Evolutionary conservation across 2,113 vertebrate genomes (phyloP).

Genomic region (Antechinus stuartii): DNA sequence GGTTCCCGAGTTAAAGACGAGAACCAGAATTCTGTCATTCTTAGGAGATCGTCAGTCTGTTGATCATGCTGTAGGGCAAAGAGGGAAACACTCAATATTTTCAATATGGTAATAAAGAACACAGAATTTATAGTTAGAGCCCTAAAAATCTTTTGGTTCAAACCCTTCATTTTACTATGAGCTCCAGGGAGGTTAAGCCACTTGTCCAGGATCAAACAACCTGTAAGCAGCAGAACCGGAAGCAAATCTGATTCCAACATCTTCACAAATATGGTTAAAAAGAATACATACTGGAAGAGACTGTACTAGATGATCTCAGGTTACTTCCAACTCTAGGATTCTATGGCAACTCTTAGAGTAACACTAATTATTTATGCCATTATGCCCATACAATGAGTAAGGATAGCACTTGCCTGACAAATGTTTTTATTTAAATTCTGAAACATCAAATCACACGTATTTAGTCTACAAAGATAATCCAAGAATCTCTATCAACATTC

Average conservation of each 20-base stretch:
- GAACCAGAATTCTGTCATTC: conserved; percentile 95
- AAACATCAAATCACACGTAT: not conserved
- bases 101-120: not conserved
- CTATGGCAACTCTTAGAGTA: conserved; percentile 28
- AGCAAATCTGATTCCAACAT: not conserved
- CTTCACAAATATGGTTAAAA: not conserved
- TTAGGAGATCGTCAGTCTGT: conserved; percentile 95
- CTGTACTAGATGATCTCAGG: conserved; percentile 15
- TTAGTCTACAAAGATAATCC: conserved; percentile 1
- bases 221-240: not conserved
- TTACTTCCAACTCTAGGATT: conserved; percentile 9
- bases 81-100: conserved; percentile 10
- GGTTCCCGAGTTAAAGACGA: conserved; percentile 88
- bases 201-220: not conserved
- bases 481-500: conserved; percentile 8
- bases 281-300: not conserved
- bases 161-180: not conserved
- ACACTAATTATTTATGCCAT: not conserved
- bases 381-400: conserved; percentile 16
- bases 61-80: conserved; percentile 87
- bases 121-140: not conserved
- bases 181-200: not conserved
- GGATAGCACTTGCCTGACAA: not conserved
- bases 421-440: conserved; percentile 9
- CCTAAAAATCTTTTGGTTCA: not conserved